A percentile compares a stretch with the other conserved stretches of the same genome.
phyloP scores from a whole-genome alignment of 2,888 invertebrate species.

The Nomada lathburiana region DNA sequence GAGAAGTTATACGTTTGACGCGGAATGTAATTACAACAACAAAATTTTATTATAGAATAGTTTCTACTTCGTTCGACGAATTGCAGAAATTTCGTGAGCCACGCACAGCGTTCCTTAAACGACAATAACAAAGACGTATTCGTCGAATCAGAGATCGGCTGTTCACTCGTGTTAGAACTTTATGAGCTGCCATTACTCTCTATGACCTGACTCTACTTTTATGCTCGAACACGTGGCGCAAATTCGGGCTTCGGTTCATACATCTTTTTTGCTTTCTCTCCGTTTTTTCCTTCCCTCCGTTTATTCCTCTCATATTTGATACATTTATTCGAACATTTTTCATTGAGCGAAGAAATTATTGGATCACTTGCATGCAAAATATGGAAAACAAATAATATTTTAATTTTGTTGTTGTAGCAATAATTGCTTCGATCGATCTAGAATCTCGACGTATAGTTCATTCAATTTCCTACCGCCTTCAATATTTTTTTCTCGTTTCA shows the following conservation, averaged over 20 bases:
- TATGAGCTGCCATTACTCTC: conserved; percentile 59
- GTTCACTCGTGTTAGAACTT: conserved; percentile 53
- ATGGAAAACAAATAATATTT: no score
- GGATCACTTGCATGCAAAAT: no score
- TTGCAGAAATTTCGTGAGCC: not conserved
- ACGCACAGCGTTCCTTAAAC: conserved; percentile 10
- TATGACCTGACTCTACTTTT: conserved; percentile 59
- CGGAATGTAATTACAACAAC: no score
- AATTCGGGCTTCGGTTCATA: not conserved
- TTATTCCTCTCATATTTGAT: not conserved
- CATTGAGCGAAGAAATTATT: no score
- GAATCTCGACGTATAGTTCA: no score
- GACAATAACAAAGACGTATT: conserved; percentile 61
- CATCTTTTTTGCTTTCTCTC: not conserved
- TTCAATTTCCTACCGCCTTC: no score
- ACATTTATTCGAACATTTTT: not conserved
- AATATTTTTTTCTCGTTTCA: no score
- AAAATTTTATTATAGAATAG: no score
- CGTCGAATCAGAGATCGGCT: conserved; percentile 57
- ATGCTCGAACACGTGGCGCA: conserved; percentile 46
- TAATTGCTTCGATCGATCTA: no score
- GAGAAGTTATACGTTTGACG: no score
- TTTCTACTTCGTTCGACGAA: not conserved
- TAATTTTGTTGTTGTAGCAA: no score
- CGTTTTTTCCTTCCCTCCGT: no score